A percentile compares a stretch with the other conserved stretches of the same genome.
These are phyloP conservation scores for Verasper variegatus DNA, from an alignment of 2,113 vertebrate genomes.

Conservation along the genomic window DNA sequence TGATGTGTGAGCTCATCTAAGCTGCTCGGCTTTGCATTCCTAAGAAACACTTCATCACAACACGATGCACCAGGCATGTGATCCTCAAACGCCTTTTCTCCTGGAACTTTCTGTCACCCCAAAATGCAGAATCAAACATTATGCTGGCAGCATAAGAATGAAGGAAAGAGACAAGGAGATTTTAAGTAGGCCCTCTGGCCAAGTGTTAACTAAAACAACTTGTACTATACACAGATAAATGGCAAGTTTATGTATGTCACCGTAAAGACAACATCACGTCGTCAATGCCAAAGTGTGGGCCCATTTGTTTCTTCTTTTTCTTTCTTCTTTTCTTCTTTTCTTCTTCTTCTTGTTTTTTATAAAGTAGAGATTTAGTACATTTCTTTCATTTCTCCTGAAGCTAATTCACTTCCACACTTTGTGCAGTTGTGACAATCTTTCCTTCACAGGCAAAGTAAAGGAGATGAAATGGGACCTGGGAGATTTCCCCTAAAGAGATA, in stretches of 20 bases:
- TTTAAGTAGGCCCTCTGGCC: not conserved
- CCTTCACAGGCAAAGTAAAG: constrained; percentile 19
- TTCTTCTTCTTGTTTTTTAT: not conserved
- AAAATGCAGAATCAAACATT: constrained; percentile 14
- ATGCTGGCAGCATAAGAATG: not conserved
- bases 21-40: constrained; percentile 30
- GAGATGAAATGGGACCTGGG: constrained; percentile 38
- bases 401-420: constrained; percentile 16
- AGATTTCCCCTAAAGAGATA: constrained; percentile 56
- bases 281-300: not conserved
- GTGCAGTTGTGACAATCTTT: constrained; percentile 16
- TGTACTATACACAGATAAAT: not conserved
- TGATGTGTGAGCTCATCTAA: constrained; percentile 48
- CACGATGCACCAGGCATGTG: not conserved
- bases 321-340: not conserved
- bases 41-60: constrained; percentile 11
- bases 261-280: not conserved
- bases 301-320: not conserved
- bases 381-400: constrained; percentile 8
- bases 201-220: not conserved
- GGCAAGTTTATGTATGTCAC: not conserved
- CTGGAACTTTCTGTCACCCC: constrained; percentile 15
- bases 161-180: not conserved
- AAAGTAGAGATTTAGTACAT: not conserved
- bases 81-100: constrained; percentile 1